phyloP scores from a whole-genome alignment of 2,113 vertebrate genomes.

The Prolemur simus region DNA sequence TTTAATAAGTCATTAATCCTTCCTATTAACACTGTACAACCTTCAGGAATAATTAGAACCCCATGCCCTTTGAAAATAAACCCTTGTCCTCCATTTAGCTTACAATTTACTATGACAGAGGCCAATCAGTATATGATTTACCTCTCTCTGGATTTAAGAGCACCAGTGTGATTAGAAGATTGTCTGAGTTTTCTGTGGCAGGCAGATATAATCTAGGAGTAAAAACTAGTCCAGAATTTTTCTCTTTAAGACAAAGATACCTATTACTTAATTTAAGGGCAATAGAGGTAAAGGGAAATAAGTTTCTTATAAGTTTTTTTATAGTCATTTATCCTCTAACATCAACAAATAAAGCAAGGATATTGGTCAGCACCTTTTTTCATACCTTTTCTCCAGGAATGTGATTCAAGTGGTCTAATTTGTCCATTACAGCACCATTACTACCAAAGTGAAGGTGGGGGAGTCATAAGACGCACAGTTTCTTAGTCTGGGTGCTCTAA shows the following conservation, averaged over 20 bases:
- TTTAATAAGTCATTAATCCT: constrained; percentile 56
- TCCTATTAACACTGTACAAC: constrained; percentile 14
- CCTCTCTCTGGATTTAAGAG: neutral
- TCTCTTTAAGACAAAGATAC: neutral
- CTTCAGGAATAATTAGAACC: constrained; percentile 45
- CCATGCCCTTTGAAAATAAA: constrained; percentile 41
- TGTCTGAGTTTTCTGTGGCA: neutral
- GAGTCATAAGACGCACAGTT: neutral
- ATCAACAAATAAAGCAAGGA: constrained; percentile 6
- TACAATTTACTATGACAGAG: constrained; percentile 8
- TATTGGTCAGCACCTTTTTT: neutral
- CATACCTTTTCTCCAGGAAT: neutral
- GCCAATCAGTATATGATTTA: neutral
- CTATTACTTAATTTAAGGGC: neutral
- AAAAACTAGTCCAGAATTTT: neutral
- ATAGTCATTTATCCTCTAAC: neutral
- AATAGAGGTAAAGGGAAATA: neutral
- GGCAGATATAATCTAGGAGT: neutral
- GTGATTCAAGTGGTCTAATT: neutral
- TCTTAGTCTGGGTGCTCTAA: neutral
- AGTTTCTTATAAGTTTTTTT: neutral
- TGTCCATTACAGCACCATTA: neutral
- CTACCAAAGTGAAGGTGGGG: neutral
- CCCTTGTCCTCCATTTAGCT: neutral
- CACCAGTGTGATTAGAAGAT: neutral